Evolutionary conservation across 53 echinoderm and acorn worm genomes (phyloP).

Genomic region (Zoroaster sp.): DNA sequence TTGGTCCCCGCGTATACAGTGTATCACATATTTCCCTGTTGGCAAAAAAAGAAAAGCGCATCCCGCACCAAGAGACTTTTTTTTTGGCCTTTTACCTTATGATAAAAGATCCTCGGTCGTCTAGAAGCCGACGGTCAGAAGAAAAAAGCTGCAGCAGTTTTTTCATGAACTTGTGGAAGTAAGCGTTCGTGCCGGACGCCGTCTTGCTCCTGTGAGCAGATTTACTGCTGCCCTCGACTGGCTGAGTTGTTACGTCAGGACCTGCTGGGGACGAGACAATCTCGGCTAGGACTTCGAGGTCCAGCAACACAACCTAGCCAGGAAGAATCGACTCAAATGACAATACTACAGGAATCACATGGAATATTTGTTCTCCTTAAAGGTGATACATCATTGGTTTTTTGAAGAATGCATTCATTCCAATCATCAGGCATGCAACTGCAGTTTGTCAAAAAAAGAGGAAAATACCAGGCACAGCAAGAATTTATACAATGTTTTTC

Average conservation of each 20-base stretch:
- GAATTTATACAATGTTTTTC: no score
- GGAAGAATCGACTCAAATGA: not conserved
- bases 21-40: no score
- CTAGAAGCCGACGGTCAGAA: slow-evolving; percentile 70
- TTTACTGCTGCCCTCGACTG: slow-evolving; percentile 25
- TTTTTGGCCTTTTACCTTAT: no score
- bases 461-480: no score
- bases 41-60: no score
- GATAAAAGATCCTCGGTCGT: slow-evolving; percentile 90
- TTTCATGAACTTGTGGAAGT: slow-evolving; percentile 89
- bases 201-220: slow-evolving; percentile 15
- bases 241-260: slow-evolving; percentile 8
- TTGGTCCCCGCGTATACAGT: no score
- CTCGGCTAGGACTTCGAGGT: slow-evolving; percentile 86
- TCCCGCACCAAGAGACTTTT: no score
- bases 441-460: no score
- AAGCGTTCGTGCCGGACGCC: slow-evolving; percentile 79
- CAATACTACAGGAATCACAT: not conserved
- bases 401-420: no score
- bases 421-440: no score
- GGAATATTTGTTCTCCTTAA: no score
- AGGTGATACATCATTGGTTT: no score
- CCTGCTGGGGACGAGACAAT: slow-evolving; percentile 87
- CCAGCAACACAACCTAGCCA: slow-evolving; percentile 85
- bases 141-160: slow-evolving; percentile 82